Evolutionary conservation across 2,113 vertebrate genomes (phyloP).

Genomic region (Neopipo cinnamomea): DNA sequence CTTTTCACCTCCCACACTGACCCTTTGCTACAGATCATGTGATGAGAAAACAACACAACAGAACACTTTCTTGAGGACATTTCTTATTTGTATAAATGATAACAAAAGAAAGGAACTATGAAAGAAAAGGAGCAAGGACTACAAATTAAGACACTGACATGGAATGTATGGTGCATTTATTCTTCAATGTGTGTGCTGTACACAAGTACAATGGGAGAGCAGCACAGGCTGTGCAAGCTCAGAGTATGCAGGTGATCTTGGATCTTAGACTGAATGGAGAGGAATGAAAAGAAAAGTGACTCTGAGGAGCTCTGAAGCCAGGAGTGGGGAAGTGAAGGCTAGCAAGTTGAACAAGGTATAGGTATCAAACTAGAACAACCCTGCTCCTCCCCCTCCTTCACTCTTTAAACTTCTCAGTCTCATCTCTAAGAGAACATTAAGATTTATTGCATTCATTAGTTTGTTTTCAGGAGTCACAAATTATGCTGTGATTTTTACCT

Average conservation of each 20-base stretch:
- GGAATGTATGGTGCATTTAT: not conserved
- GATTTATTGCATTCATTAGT: not conserved
- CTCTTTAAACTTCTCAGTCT: not conserved
- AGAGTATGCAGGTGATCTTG: not conserved
- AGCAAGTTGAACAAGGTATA: not conserved
- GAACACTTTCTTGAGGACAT: not conserved
- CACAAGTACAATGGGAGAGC: not conserved
- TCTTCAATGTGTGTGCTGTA: not conserved
- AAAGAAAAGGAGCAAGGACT: not conserved
- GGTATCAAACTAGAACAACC: not conserved
- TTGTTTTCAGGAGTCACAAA: conserved; percentile 19
- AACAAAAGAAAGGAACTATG: not conserved
- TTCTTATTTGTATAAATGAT: not conserved
- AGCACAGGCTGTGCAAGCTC: not conserved
- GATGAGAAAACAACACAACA: not conserved
- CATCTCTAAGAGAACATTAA: not conserved
- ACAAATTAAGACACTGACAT: not conserved
- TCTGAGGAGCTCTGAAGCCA: not conserved
- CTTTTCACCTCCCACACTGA: not conserved
- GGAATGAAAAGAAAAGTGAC: not conserved
- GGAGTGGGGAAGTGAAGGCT: not conserved
- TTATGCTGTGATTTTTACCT: not conserved
- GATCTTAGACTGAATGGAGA: not conserved
- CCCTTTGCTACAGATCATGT: not conserved
- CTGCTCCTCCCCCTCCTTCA: not conserved